These are phyloP conservation scores for Glaucomys volans DNA, from an alignment of 2,113 vertebrate genomes.

Conservation along the genomic window DNA sequence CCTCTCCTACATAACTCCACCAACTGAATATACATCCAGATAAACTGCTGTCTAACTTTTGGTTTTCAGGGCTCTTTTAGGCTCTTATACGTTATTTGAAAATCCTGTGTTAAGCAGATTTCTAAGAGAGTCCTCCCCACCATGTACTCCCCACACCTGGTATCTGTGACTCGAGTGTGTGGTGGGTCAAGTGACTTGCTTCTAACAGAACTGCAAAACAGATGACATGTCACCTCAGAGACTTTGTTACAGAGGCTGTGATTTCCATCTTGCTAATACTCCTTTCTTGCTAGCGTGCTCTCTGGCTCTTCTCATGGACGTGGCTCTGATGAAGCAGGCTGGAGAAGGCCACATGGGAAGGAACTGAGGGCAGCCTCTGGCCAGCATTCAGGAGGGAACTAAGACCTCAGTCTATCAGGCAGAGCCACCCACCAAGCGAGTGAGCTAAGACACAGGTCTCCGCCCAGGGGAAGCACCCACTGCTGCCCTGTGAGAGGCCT, in stretches of 20 bases:
- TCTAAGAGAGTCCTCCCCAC: neutral
- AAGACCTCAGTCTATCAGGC: neutral
- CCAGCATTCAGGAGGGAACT: neutral
- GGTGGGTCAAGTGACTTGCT: neutral
- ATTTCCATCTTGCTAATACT: neutral
- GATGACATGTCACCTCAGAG: neutral
- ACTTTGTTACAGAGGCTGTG: neutral
- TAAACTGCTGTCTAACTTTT: neutral
- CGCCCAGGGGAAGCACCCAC: neutral
- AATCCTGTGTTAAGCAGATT: neutral
- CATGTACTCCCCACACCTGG: neutral
- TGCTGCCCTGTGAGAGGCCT: neutral
- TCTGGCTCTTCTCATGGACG: neutral
- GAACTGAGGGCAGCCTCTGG: neutral
- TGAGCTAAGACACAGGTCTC: neutral
- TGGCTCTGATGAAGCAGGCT: neutral
- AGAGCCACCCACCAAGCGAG: neutral
- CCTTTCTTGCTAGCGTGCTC: neutral
- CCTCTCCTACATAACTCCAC: neutral
- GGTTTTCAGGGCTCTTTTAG: neutral
- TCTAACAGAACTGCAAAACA: neutral
- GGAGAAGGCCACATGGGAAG: neutral
- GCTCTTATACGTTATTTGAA: neutral
- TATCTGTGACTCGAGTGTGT: neutral
- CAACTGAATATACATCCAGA: neutral